Evolutionary conservation across 2,113 vertebrate species (phyloP).

Genomic region (Neoarius graeffei): DNA sequence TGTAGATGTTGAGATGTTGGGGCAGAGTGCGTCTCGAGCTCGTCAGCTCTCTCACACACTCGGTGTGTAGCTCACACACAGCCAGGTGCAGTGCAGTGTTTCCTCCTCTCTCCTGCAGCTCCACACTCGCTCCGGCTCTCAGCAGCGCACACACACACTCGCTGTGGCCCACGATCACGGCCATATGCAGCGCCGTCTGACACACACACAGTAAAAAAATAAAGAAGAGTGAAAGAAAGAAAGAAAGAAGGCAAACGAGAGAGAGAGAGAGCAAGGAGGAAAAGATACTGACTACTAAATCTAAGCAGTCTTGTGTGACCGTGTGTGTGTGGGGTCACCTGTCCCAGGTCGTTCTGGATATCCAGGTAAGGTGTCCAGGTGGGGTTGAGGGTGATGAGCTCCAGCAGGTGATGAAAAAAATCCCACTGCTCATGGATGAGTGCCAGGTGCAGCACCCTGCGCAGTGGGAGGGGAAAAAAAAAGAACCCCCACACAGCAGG

Average conservation of each 20-base stretch:
- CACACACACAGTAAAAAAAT: not conserved
- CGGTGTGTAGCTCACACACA: conserved; percentile 63
- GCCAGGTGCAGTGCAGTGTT: conserved; percentile 78
- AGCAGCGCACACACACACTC: conserved; percentile 67
- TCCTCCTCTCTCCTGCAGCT: conserved; percentile 70
- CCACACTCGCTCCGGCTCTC: conserved; percentile 61
- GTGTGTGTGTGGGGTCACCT: conserved; percentile 65
- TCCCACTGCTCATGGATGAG: conserved; percentile 77
- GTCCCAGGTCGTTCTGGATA: conserved; percentile 79
- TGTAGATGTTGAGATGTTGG: conserved; percentile 68
- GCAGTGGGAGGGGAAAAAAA: not conserved
- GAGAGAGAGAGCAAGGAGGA: not conserved
- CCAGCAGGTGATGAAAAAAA: conserved; percentile 73
- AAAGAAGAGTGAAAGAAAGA: not conserved
- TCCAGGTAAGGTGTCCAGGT: conserved; percentile 72
- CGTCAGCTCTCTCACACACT: conserved; percentile 65
- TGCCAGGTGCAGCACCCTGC: conserved; percentile 74
- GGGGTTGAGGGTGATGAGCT: conserved; percentile 57
- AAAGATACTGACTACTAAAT: not conserved
- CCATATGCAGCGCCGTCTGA: conserved; percentile 78
- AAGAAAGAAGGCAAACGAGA: too few relatives aligned
- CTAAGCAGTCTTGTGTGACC: not conserved
- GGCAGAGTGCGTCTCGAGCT: conserved; percentile 37
- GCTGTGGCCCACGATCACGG: conserved; percentile 72
- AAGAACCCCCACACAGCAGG: not conserved